Conservation (phyloP, 2,113 vertebrate genomes). For the Miniopterus natalensis region DNA sequence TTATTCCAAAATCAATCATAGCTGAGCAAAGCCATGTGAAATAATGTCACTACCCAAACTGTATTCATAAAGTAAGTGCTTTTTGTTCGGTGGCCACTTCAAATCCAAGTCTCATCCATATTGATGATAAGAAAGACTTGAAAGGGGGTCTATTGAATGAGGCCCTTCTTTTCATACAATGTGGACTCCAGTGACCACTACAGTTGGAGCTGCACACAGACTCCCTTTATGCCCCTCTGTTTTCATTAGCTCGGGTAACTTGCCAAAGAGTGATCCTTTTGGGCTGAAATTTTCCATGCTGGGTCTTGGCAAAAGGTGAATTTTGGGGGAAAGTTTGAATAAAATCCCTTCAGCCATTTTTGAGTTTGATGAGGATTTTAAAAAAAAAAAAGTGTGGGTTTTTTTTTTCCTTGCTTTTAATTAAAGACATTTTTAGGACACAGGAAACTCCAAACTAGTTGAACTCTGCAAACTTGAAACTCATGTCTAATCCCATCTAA, state of each 20-base stretch:
- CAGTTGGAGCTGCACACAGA: constrained; percentile 76
- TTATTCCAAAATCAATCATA: constrained; percentile 8
- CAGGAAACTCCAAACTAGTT: constrained; percentile 78
- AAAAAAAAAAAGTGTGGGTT: constrained; percentile 17
- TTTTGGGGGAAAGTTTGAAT: constrained; percentile 85
- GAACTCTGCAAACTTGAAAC: constrained; percentile 78
- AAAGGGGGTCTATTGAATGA: constrained; percentile 79
- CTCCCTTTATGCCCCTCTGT: constrained; percentile 84
- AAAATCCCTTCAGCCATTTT: constrained; percentile 86
- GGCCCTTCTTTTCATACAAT: constrained; percentile 82
- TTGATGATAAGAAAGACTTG: constrained; percentile 82
- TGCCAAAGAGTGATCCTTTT: constrained; percentile 84
- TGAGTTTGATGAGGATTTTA: constrained; percentile 82
- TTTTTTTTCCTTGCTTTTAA: constrained; percentile 79
- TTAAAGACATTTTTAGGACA: constrained; percentile 84
- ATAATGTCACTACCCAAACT: constrained; percentile 57
- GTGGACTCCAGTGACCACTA: constrained; percentile 81
- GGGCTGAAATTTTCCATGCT: constrained; percentile 86
- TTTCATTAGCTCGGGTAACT: constrained; percentile 85
- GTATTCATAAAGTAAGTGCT: constrained; percentile 71
- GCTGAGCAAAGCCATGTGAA: constrained; percentile 60
- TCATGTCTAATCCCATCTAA: constrained; percentile 71
- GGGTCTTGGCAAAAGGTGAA: constrained; percentile 86
- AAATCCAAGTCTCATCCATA: constrained; percentile 83
- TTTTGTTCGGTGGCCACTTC: constrained; percentile 76